Base-by-base conservation (phyloP, 2,113 vertebrate species). In the Steatornis caripensis region DNA sequence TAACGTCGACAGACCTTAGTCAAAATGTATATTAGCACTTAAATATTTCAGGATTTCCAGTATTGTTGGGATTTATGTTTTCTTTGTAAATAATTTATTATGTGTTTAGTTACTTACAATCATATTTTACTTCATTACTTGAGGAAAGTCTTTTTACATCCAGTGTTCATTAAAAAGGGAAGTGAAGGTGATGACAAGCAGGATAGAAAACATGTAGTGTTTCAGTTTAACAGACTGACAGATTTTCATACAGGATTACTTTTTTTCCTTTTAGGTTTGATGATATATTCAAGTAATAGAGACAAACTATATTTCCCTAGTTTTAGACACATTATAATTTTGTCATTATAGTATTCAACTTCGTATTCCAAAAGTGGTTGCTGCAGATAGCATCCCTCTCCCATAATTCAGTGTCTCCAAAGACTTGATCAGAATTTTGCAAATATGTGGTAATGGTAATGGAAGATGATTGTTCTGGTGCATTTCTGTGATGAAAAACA, bases 31-130 rank as follows among this genome's bases (percentile, higher is more conserved):
- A 36, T 48, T 55, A 23, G 9, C 37, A 60, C 23, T 39, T 60
- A 60, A 60, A 39, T 14, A 4, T 68, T 69, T 24, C 4, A 5
- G 6, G 10, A 65, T 66, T 65, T 65, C 51, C 27, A 45, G 10
- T 49, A 27, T 55, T 90, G 36, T 79, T 87, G 53, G 36, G 66
- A 74, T 89, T 61, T 68, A 90, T 84, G 26, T 85, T 92, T 89
- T 95, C 78, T 94, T 93, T 62, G 66, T 89, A 82, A 96, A 61
- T 70, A 94, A 64, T 61, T 90, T 93, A 88, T 91, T 92, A 80
- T 74, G 15, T 54, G 34, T 27, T 87, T 93, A 90, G 93, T 96
- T 96, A 95, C 48, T 79, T 91, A 75, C 21, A 51, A 68, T 58
- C 89, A 45, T 89, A 92, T 93, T 82, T 81, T 55, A 88, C 64